These are phyloP conservation scores for Drosophila limbata DNA, from an alignment of 2,888 invertebrate genomes.

Conservation along the genomic window DNA sequence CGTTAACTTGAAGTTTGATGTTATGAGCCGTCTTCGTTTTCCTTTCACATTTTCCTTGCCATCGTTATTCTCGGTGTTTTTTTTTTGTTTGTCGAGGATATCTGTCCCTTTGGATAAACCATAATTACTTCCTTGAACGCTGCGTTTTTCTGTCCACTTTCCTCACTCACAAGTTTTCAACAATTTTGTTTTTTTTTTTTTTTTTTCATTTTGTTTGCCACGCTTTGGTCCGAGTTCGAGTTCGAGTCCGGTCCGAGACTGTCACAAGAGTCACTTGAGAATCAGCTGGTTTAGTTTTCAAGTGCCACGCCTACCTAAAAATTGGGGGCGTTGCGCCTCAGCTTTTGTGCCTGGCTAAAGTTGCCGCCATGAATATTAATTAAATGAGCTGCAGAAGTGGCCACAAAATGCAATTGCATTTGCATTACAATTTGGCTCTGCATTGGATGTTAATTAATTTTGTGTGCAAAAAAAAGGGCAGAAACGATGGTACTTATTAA, in stretches of 20 bases:
- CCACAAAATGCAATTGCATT: constrained; percentile 69
- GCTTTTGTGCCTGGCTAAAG: constrained; percentile 40
- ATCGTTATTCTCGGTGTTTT: constrained; percentile 3
- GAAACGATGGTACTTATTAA: constrained; percentile 37
- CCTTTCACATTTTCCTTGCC: constrained; percentile 24
- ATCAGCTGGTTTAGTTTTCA: constrained; percentile 60
- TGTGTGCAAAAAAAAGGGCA: constrained; percentile 39
- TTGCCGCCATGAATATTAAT: constrained; percentile 74
- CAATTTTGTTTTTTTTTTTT: constrained; percentile 18
- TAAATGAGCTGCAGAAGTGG: constrained; percentile 73
- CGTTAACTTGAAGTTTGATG: constrained; percentile 67
- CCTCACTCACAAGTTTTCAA: constrained; percentile 28
- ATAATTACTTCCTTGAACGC: constrained; percentile 84
- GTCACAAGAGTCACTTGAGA: constrained; percentile 68
- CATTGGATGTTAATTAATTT: constrained; percentile 75
- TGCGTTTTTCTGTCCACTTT: constrained; percentile 58
- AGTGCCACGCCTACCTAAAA: constrained; percentile 45
- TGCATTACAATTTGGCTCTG: constrained; percentile 41
- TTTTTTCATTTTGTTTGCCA: constrained; percentile 18
- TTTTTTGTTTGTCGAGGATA: constrained; percentile 23
- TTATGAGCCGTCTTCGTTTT: constrained; percentile 47
- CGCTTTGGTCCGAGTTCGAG: constrained; percentile 14
- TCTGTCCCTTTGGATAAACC: constrained; percentile 78
- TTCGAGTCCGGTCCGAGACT: constrained; percentile 58
- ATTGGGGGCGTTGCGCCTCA: constrained; percentile 1